These are phyloP conservation scores for Gisinianus flammeolus DNA, from an alignment of 2,888 invertebrate genomes.

Conservation along the genomic window DNA sequence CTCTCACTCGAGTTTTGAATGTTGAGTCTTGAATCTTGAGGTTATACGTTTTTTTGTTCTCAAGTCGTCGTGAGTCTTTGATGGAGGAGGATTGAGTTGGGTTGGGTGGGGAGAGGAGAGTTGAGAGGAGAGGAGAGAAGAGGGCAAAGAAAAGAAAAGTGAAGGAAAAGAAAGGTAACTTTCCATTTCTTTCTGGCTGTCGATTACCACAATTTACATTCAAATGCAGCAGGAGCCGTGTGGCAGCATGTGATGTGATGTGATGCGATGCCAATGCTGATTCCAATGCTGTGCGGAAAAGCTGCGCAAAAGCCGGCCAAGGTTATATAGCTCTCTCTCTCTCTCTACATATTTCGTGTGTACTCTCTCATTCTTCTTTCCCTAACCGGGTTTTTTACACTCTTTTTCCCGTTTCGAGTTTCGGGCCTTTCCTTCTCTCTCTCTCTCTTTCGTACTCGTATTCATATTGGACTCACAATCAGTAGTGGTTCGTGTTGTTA, in stretches of 20 bases:
- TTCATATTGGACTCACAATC: too few relatives aligned
- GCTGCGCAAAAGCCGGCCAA: slow-evolving; percentile 45
- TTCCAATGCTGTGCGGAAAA: slow-evolving; percentile 40
- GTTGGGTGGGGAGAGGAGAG: background rate
- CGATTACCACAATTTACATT: slow-evolving; percentile 24
- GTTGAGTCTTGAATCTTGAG: background rate
- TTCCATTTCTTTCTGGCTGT: slow-evolving; percentile 22
- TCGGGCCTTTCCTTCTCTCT: background rate
- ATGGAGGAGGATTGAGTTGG: background rate
- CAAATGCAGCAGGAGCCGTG: slow-evolving; percentile 22
- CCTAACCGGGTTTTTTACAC: slow-evolving; percentile 3
- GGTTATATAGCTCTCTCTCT: slow-evolving; percentile 26
- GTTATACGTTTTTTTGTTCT: background rate
- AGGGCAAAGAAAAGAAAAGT: background rate
- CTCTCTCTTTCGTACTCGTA: too few relatives aligned
- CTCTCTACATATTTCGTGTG: slow-evolving; percentile 19
- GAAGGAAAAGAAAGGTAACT: slow-evolving; percentile 7
- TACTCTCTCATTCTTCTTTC: slow-evolving; percentile 10
- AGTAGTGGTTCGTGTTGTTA: background rate
- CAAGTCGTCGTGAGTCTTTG: background rate
- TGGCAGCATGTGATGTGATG: slow-evolving; percentile 28
- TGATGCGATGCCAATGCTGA: slow-evolving; percentile 36
- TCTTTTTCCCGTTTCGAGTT: background rate
- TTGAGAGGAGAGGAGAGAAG: background rate
- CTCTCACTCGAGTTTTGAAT: background rate